A percentile compares a stretch with the other conserved stretches of the same genome.
phyloP scores from a whole-genome alignment of 2,888 invertebrate genomes.

The Metellina segmentata region DNA sequence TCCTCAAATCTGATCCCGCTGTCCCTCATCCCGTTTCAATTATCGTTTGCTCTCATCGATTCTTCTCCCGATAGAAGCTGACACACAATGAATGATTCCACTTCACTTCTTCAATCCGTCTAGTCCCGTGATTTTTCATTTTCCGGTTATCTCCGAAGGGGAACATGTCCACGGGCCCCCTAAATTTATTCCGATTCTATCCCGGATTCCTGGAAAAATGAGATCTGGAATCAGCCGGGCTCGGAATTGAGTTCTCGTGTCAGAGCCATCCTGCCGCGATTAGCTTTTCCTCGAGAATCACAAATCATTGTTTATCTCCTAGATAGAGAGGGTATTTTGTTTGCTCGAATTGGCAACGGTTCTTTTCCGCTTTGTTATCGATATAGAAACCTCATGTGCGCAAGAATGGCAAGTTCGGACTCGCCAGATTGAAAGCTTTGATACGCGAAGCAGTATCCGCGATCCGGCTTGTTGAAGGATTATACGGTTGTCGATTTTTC shows the following conservation, averaged over 20 bases:
- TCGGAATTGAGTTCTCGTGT: slow-evolving; percentile 43
- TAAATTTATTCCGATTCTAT: slow-evolving; percentile 29
- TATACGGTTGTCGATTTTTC: neutral
- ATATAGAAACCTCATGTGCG: too few relatives aligned
- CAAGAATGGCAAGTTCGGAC: neutral
- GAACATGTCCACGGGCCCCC: slow-evolving; percentile 2
- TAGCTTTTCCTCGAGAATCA: slow-evolving; percentile 11
- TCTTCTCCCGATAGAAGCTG: neutral
- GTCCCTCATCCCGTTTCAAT: neutral
- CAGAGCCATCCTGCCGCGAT: slow-evolving; percentile 25
- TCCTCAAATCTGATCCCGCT: neutral
- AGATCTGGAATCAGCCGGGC: neutral
- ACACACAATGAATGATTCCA: slow-evolving; percentile 2
- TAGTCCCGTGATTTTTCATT: slow-evolving; percentile 2
- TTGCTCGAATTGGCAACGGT: neutral
- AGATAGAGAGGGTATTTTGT: neutral
- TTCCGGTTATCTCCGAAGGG: neutral
- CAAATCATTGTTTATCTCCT: slow-evolving; percentile 33
- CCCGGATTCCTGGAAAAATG: slow-evolving; percentile 19
- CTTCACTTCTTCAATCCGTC: neutral
- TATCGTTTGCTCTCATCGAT: slow-evolving; percentile 24
- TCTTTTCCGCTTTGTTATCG: neutral
- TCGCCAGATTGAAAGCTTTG: neutral
- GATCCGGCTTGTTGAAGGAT: neutral
- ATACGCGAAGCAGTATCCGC: neutral